Percentiles rank a stretch among this genome's conserved stretches.
Conservation (phyloP, 1,140 invertebrate genomes). For the Lasaia peninsularis region DNA sequence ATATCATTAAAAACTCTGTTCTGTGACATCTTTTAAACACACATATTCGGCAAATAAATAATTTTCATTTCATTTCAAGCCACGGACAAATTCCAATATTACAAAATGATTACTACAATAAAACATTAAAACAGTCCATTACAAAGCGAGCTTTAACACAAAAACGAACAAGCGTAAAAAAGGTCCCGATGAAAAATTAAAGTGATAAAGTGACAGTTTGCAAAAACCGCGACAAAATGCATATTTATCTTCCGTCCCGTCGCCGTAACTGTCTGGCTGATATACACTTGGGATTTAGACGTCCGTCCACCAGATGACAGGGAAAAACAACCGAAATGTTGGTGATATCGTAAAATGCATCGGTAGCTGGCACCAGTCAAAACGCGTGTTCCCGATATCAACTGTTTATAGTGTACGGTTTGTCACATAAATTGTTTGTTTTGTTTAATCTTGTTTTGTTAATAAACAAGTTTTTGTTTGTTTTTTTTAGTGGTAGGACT, state of each 20-base stretch:
- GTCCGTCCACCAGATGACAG: not conserved
- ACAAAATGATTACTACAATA: no score
- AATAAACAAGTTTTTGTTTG: no score
- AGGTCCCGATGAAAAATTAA: not conserved
- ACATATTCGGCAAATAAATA: no score
- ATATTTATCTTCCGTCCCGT: constrained; percentile 9
- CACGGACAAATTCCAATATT: no score
- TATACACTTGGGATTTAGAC: constrained; percentile 9
- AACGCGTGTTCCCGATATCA: constrained; percentile 1
- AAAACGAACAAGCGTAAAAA: not conserved
- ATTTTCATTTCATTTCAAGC: no score
- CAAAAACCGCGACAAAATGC: constrained; percentile 10
- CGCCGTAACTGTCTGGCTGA: not conserved
- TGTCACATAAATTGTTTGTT: constrained; percentile 7
- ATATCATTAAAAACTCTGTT: no score
- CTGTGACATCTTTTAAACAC: no score
- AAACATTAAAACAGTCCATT: no score
- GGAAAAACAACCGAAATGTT: not conserved
- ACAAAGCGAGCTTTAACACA: not conserved
- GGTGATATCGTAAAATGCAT: constrained; percentile 2
- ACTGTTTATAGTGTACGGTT: constrained; percentile 1
- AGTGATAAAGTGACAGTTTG: constrained; percentile 10
- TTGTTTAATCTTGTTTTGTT: no score
- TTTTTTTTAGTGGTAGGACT: no score
- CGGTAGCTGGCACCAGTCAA: constrained; percentile 1